Base-by-base conservation (phyloP, 1,140 invertebrate species). In the Coelopa frigida region DNA sequence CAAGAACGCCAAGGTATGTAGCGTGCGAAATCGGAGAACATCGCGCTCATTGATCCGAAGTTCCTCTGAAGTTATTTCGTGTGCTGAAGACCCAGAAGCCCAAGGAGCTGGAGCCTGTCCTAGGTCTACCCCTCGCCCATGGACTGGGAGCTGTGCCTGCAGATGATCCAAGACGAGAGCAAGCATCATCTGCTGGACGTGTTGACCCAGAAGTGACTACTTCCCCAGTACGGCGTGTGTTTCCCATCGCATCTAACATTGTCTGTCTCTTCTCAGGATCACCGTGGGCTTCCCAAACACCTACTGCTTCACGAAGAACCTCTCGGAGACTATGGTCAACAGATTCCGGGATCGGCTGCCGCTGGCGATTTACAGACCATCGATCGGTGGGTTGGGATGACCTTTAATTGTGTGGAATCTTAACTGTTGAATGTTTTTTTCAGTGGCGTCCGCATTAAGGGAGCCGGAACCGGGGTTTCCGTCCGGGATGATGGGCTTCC, bases 311-410 rank as follows among this genome's bases (percentile, higher is more conserved):
- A 84, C 86, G 0, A 93, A 93, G 65, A 80, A 83, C 29, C 61
- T 93, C 44, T 84, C 86, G 0, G 89, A 94, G 56, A 75, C 82
- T 44, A 75, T 90, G 15, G 70, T 91, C 1, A 75, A 77, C 21
- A 84, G 89, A 52, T 78, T 85, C 53, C 75, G 74, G 27, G 75
- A 77, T 15, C 59, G 70, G 6, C 57, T 98, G 27, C 92, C 94
- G 0, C 67, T 84, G 5, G 78, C 89, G 3, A 87, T 98, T 50
- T 81, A 92, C 37, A 77, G 94, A 56, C 94, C 94, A 0, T 95
- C 93, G 0, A 94, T 97, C 59, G 83, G 63, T 66, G 23, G 46
- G 47, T n/a, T n/a, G n/a, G n/a, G n/a, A n/a, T n/a, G n/a, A n/a
- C n/a, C n/a, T n/a, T n/a, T n/a, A n/a, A n/a, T n/a, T n/a, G n/a